Base-by-base conservation (phyloP, 2,888 invertebrate species). In the Limnephilus marmoratus region DNA sequence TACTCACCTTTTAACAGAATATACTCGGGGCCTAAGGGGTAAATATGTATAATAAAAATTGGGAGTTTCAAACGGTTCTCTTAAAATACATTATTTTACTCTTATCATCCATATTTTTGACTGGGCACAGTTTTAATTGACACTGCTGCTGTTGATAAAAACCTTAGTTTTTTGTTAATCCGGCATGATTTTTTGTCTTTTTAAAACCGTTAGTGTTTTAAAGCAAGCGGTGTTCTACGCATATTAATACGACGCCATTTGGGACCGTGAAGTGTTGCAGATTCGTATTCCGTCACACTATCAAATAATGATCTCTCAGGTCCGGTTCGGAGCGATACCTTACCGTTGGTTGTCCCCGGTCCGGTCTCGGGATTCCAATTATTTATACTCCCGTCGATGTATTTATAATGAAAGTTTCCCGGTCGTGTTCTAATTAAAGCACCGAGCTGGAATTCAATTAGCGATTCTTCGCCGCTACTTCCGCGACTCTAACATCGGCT, bases 401-500 rank as follows among this genome's bases (percentile, higher is more conserved):
- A 24, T 41, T 83, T 41, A 41, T 34, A 83, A 37, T 83, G 86
- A 86, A 86, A 86, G 86, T 45, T 68, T 49, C 86, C 86, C 49
- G 86, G 45, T 34, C 83, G 83, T 83, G 83, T 83, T 45, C 86
- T 86, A 86, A 86, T 86, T 86, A 86, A 86, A 41, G 49, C 86
- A 37, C 34, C 83, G 83, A 83, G 83, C 83, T 41, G 86, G 86
- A 45, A 86, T 86, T 45, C 86, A 86, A 86, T 86, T 86, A 86
- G 45, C 86, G 4, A 86, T 45, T 45, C 86, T 86, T 24, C 45
- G 24, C 34, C 83, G 18, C 24, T 34, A 83, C 37, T 83, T 83
- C 83, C 83, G 37, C 37, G 83, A 83, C 37, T 41, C 18, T 83
- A 34, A 41, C 37, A 31, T 83, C 83, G 83, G 83, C 83, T 83